Conservation (phyloP, 2,888 invertebrate species). For the Alloscopus bannaensis region DNA sequence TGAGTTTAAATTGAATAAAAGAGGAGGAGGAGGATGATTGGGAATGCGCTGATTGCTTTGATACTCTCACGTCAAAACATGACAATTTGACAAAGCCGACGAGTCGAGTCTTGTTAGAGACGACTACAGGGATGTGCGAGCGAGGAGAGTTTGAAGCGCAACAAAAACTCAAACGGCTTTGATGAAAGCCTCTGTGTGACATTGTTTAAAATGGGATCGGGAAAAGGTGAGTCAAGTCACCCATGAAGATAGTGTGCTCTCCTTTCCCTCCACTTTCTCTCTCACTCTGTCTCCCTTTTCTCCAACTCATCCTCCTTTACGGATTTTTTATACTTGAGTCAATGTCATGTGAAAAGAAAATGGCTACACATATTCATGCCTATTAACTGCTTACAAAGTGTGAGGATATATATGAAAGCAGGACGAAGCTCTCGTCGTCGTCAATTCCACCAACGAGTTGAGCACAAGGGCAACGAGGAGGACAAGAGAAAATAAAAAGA, state of each 20-base stretch:
- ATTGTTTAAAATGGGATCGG: slow-evolving; percentile 52
- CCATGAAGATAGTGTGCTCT: slow-evolving; percentile 40
- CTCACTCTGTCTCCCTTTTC: slow-evolving; percentile 15
- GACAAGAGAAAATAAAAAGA: slow-evolving; percentile 3
- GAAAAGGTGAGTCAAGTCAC: slow-evolving; percentile 45
- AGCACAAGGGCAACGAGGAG: too few species aligned
- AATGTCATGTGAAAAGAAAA: neutral
- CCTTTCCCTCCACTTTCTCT: slow-evolving; percentile 5
- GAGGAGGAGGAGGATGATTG: slow-evolving; percentile 29
- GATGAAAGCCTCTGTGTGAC: slow-evolving; percentile 31
- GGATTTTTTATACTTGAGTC: neutral
- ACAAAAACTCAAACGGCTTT: slow-evolving; percentile 4
- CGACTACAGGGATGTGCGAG: too few species aligned
- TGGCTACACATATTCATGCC: slow-evolving; percentile 21
- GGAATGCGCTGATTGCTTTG: slow-evolving; percentile 48
- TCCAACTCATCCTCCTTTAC: too few species aligned
- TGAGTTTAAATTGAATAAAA: slow-evolving; percentile 32
- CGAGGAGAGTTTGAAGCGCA: too few species aligned
- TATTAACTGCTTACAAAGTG: slow-evolving; percentile 30
- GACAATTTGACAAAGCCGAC: slow-evolving; percentile 43
- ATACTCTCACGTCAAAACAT: slow-evolving; percentile 53
- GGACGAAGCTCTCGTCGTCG: neutral
- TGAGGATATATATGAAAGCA: too few species aligned
- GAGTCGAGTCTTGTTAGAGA: slow-evolving; percentile 6
- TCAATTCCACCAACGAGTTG: too few species aligned